These are phyloP conservation scores for Musca domestica DNA, from an alignment of 1,140 invertebrate species.

Conservation along the genomic window DNA sequence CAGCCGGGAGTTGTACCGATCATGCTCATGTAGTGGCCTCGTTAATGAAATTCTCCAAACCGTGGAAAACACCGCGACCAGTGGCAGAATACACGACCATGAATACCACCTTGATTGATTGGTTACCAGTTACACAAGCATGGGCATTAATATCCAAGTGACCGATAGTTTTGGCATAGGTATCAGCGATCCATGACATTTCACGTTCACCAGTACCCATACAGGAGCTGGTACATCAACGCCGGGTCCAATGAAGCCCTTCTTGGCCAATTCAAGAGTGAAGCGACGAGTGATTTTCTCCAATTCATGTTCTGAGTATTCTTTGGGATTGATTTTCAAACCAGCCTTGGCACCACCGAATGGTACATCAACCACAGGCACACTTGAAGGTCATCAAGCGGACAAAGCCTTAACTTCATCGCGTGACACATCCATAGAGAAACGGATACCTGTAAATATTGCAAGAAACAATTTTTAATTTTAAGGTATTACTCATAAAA, in stretches of 20 bases:
- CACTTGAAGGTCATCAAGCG: slow-evolving; percentile 96
- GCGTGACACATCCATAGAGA: slow-evolving; percentile 88
- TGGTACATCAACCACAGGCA: slow-evolving; percentile 92
- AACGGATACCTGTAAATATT: slow-evolving; percentile 86
- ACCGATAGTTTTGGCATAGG: slow-evolving; percentile 95
- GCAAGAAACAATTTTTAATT: neutral
- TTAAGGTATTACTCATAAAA: too few species aligned
- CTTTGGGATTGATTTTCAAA: slow-evolving; percentile 94
- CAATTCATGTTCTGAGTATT: slow-evolving; percentile 93
- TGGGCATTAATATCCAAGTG: slow-evolving; percentile 95
- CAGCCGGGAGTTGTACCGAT: slow-evolving; percentile 93
- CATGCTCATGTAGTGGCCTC: slow-evolving; percentile 96
- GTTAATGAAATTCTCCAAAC: slow-evolving; percentile 96
- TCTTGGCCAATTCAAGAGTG: slow-evolving; percentile 96
- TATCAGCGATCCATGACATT: slow-evolving; percentile 99
- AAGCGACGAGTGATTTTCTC: slow-evolving; percentile 98
- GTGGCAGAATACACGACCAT: slow-evolving; percentile 97
- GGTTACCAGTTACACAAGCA: slow-evolving; percentile 98
- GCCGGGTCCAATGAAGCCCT: slow-evolving; percentile 97
- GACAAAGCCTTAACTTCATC: slow-evolving; percentile 95
- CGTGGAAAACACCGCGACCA: slow-evolving; percentile 96
- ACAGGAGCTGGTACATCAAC: slow-evolving; percentile 95
- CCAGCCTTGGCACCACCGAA: slow-evolving; percentile 97
- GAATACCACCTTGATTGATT: slow-evolving; percentile 90
- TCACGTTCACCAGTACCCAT: slow-evolving; percentile 98